These are phyloP conservation scores for Phocoena phocoena DNA, from an alignment of 2,113 vertebrate genomes.

Conservation along the genomic window DNA sequence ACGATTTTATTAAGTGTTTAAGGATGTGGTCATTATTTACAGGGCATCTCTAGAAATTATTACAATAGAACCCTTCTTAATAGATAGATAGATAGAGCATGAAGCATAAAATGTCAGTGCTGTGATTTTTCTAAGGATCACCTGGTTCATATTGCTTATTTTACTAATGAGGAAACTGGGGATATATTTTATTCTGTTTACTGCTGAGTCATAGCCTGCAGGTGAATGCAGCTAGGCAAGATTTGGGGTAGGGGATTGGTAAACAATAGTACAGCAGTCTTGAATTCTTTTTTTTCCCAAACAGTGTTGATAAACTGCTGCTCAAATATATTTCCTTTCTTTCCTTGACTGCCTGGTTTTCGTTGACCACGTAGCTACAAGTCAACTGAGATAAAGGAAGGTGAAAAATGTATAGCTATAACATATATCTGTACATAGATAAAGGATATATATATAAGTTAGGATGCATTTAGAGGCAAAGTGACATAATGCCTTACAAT, in stretches of 20 bases:
- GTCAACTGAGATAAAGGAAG: background rate
- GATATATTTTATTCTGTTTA: background rate
- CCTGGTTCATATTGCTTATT: background rate
- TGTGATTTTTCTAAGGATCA: background rate
- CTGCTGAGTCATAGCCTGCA: constrained; percentile 19
- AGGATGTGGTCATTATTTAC: background rate
- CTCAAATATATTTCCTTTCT: background rate
- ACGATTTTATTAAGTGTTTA: background rate
- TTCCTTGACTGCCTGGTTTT: background rate
- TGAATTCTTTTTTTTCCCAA: background rate
- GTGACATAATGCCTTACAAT: background rate
- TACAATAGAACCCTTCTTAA: background rate
- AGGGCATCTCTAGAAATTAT: background rate
- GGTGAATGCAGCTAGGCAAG: background rate
- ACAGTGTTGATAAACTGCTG: background rate
- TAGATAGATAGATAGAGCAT: background rate
- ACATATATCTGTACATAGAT: background rate
- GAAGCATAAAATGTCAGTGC: background rate
- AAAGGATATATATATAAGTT: background rate
- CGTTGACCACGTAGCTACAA: background rate
- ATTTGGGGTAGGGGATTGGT: background rate
- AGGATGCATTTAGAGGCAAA: background rate
- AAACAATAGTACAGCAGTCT: background rate
- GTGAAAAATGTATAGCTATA: background rate
- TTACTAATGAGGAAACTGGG: constrained; percentile 13